Evolutionary conservation across 2,113 vertebrate genomes (phyloP).

Genomic region (cat (Felis catus)): DNA sequence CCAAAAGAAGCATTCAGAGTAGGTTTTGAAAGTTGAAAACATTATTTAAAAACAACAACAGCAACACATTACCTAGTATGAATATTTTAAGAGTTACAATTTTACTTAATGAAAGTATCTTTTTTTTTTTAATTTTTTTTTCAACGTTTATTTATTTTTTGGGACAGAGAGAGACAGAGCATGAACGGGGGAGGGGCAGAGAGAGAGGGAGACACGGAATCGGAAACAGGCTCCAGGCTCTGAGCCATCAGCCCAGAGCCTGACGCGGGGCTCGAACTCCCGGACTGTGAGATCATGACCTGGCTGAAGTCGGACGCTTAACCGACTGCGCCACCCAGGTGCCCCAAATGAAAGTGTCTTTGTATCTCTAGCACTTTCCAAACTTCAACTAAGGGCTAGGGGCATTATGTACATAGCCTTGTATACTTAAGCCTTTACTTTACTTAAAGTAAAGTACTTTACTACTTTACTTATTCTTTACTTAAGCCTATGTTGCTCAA

Average conservation of each 20-base stretch:
- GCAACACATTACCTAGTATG: not conserved
- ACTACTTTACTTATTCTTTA: not conserved
- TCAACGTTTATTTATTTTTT: no score
- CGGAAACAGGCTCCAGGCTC: no score
- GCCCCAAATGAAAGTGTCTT: not conserved
- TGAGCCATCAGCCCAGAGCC: no score
- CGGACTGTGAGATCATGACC: no score
- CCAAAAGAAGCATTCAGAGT: not conserved
- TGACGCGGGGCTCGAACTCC: no score
- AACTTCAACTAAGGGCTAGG: not conserved
- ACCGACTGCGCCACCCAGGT: no score
- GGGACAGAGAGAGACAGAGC: no score
- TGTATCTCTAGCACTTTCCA: not conserved
- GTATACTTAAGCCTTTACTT: not conserved
- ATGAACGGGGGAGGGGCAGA: no score
- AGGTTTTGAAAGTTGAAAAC: not conserved
- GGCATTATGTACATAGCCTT: not conserved
- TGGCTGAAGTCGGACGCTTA: no score
- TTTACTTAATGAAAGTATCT: not conserved
- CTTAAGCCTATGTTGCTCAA: not conserved
- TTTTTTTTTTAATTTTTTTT: no score
- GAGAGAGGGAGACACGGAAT: no score
- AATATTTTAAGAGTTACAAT: not conserved
- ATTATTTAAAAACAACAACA: not conserved
- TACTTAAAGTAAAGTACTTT: no score